Conservation (phyloP, 2,888 invertebrate genomes). For the Cephonodes hylas region DNA sequence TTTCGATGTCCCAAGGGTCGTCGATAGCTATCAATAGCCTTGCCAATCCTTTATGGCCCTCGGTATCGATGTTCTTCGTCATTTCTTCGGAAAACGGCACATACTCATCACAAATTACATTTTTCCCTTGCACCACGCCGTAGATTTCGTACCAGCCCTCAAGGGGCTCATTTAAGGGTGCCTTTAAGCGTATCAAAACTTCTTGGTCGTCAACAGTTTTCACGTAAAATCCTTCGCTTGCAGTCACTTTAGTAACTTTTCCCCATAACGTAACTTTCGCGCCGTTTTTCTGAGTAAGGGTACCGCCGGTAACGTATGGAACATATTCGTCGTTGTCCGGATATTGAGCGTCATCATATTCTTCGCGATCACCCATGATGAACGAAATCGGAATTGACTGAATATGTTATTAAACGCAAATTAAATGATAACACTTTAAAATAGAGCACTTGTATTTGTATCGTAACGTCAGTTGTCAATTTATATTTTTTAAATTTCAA, state of each 20-base stretch:
- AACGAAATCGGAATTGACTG: no score
- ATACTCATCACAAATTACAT: conserved; percentile 71
- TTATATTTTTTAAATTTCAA: no score
- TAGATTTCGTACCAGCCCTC: conserved; percentile 77
- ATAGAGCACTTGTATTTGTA: neutral
- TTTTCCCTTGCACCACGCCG: conserved; percentile 71
- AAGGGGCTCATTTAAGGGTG: conserved; percentile 61
- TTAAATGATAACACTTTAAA: neutral
- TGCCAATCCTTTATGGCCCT: conserved; percentile 68
- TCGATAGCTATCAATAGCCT: conserved; percentile 65
- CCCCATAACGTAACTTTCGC: conserved; percentile 74
- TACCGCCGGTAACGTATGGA: conserved; percentile 73
- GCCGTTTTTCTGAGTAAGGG: conserved; percentile 68
- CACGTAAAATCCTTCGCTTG: conserved; percentile 69
- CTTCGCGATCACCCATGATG: conserved; percentile 74
- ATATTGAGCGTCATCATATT: conserved; percentile 71
- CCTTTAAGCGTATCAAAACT: conserved; percentile 61
- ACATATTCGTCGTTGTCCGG: conserved; percentile 75
- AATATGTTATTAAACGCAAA: neutral
- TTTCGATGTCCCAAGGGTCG: conserved; percentile 76
- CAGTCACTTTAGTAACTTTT: conserved; percentile 69
- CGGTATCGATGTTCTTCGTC: conserved; percentile 65
- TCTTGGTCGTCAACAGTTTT: conserved; percentile 75
- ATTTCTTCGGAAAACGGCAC: conserved; percentile 62
- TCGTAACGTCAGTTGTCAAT: no score